Base-by-base conservation (phyloP, 2,888 invertebrate species). In the Chloroclystis v-ata region DNA sequence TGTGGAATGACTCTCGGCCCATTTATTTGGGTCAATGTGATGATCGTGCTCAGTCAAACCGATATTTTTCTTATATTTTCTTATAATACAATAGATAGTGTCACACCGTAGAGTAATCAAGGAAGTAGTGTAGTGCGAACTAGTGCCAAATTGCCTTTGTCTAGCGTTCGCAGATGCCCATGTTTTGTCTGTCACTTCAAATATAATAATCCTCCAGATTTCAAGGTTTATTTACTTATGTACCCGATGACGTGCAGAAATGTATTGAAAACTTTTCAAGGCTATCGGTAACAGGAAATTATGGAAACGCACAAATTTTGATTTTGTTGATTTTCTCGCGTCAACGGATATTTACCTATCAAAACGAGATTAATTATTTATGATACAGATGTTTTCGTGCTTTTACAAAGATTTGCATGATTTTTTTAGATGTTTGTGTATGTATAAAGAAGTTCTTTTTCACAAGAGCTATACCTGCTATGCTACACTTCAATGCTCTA, bases 21-120 rank as follows among this genome's bases (percentile, higher is more conserved):
- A 75, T 69, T 73, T 75, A 86, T 86, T 80, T 86, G 71, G 86
- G 86, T 87, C 86, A 87, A 84, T 85, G 86, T 78, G 72, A 82
- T 78, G 72, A 76, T 75, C 74, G 78, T 75, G 75, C 70, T 74
- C 78, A 82, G 82, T 82, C 75, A 78, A 69, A 72, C 11, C 26
- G 35, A 46, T 26, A 43, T 45, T 56, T 43, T 46, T 9, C 11
- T 26, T 30, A 46, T 26, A 43, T 45, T 56, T 43, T 46, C 10
- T 45, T 32, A 42, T n/a, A 52, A 42, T 46, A 37, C 33, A 29
- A 10, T 26, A 24, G 26, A 39, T 13, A 37, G 24, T 33, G 11
- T 43, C 37, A 40, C 33, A 40, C 11, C 32, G 20, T 42, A 24
- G 9, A 39, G 41, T 41, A 16, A 37, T 32, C 41, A 37, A 49